phyloP scores from a whole-genome alignment of 2,888 invertebrate species.

The Parnassius glacialis region DNA sequence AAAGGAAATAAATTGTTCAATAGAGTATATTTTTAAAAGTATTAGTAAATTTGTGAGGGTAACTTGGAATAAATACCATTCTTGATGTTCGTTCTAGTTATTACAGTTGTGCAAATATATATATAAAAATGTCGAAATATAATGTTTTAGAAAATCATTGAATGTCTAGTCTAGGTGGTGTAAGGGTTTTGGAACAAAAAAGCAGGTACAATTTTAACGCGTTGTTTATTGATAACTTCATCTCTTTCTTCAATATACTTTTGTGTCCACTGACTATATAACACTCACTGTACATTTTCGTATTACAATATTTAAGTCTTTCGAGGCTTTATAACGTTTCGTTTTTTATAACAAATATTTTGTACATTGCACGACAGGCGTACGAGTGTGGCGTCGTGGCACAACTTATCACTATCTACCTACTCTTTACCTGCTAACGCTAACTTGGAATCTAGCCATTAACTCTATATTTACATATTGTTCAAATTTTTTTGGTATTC shows the following conservation, averaged over 20 bases:
- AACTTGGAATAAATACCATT: too few relatives aligned
- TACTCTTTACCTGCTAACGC: slow-evolving; percentile 67
- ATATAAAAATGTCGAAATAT: slow-evolving; percentile 13
- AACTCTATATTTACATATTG: slow-evolving; percentile 79
- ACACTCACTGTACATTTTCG: slow-evolving; percentile 81
- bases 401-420: slow-evolving; percentile 73
- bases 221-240: slow-evolving; percentile 80
- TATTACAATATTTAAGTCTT: slow-evolving; percentile 80
- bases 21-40: too few relatives aligned
- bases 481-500: slow-evolving; percentile 81
- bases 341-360: slow-evolving; percentile 77
- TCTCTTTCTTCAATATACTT: slow-evolving; percentile 76
- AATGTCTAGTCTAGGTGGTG: slow-evolving; percentile 27
- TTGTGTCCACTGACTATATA: slow-evolving; percentile 82
- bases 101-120: slow-evolving; percentile 4
- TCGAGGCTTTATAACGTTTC: slow-evolving; percentile 73
- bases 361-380: slow-evolving; percentile 78
- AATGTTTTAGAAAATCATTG: neutral
- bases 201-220: slow-evolving; percentile 74
- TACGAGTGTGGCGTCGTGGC: slow-evolving; percentile 73
- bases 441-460: slow-evolving; percentile 64
- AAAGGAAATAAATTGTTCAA: too few relatives aligned
- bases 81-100: too few relatives aligned
- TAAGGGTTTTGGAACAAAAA: slow-evolving; percentile 67
- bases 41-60: too few relatives aligned